phyloP scores from a whole-genome alignment of 2,888 invertebrate genomes.

The Poecilus cupreus region DNA sequence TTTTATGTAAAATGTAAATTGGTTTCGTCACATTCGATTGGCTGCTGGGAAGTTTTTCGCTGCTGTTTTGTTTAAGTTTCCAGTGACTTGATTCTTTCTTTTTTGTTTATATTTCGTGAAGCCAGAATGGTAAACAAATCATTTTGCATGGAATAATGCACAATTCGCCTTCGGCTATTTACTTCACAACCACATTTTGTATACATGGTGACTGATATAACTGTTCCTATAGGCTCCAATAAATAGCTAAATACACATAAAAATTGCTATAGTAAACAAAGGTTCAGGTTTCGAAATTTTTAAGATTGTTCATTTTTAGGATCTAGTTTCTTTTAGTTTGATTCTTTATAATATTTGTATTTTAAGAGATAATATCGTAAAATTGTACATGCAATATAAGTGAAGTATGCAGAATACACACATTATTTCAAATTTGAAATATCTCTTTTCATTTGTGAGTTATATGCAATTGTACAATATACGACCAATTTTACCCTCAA shows the following conservation, averaged over 20 bases:
- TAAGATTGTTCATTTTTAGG: too few relatives aligned
- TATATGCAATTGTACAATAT: too few relatives aligned
- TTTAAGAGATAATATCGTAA: too few relatives aligned
- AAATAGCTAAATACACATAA: too few relatives aligned
- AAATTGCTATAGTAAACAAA: background rate
- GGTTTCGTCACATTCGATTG: slow-evolving; percentile 1
- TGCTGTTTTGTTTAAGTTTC: slow-evolving; percentile 17
- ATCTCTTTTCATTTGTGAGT: too few relatives aligned
- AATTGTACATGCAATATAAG: too few relatives aligned
- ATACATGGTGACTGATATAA: background rate
- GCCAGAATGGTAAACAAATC: slow-evolving; percentile 10
- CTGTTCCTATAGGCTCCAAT: background rate
- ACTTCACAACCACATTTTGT: background rate
- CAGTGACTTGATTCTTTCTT: background rate
- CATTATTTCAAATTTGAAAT: too few relatives aligned
- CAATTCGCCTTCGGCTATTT: background rate
- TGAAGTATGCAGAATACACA: too few relatives aligned
- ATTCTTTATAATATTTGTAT: too few relatives aligned
- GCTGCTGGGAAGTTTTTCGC: background rate
- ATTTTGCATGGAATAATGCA: background rate
- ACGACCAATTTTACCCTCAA: too few relatives aligned
- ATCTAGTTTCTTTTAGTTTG: too few relatives aligned
- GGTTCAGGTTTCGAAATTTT: too few relatives aligned
- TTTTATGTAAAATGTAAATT: slow-evolving; percentile 15
- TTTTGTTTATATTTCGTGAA: background rate